These are phyloP conservation scores for Eupithecia insigniata DNA, from an alignment of 2,888 invertebrate species.

Conservation along the genomic window DNA sequence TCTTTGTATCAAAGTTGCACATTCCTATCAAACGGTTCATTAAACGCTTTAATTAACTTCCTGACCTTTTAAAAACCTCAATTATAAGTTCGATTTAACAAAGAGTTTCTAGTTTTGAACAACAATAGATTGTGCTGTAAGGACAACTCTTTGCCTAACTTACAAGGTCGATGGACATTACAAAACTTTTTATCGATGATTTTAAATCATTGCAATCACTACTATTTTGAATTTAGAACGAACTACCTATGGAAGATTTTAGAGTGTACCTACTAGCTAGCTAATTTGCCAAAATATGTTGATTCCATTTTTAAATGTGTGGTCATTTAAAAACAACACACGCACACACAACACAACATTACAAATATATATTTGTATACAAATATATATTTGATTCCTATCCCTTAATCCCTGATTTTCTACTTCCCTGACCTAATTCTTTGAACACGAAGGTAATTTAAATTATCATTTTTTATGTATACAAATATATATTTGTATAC, in stretches of 20 bases:
- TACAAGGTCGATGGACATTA: conserved; percentile 34
- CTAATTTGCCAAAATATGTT: neutral
- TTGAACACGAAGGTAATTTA: no score
- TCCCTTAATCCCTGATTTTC: no score
- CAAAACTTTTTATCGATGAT: conserved; percentile 15
- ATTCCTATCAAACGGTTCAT: conserved; percentile 18
- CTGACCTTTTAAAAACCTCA: conserved; percentile 43
- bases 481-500: no score
- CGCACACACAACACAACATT: no score
- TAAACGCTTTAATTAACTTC: conserved; percentile 36
- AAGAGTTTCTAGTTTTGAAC: conserved; percentile 35
- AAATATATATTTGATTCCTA: no score
- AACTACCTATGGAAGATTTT: neutral
- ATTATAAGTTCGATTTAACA: conserved; percentile 44
- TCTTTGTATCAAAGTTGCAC: conserved; percentile 18
- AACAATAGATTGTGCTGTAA: conserved; percentile 33
- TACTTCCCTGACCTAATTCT: no score
- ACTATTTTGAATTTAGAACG: conserved; percentile 6
- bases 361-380: no score
- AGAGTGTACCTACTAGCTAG: neutral
- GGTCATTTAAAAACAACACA: no score
- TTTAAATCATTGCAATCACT: conserved; percentile 7
- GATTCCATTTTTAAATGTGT: no score
- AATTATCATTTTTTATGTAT: no score
- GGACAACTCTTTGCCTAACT: conserved; percentile 25